Evolutionary conservation across 1,140 invertebrate species (phyloP), one percentile per base, ranked within the genome.

Genomic region (Drosophila quadrilineata): DNA sequence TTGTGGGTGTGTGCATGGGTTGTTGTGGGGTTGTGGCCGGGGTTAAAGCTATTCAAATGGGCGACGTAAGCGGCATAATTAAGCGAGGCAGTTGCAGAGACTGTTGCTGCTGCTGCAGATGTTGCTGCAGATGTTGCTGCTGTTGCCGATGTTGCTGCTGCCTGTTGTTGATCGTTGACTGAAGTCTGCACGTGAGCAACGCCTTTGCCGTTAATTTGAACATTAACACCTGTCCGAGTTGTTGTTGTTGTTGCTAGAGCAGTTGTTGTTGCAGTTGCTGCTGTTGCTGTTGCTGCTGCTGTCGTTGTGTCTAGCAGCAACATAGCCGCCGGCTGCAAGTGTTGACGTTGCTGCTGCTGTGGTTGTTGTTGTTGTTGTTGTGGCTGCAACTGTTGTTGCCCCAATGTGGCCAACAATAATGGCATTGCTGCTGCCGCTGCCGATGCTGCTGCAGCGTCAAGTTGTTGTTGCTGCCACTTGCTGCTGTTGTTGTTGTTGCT

Each of bases 1-100:
- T 21, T 26, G 46, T 41, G 10, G 54, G 6, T 70, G 52, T n/a
- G n/a, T 36, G 21, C 35, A 67, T 45, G 46, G 64, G 52, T 35
- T 79, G 71, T 31, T 59, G 65, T 84, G 62, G 38, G 59, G 77
- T 62, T 84, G 62, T 75, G 72, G 56, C 75, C 75, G 43, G 75
- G 62, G 70, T 72, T 87, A 71, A 73, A 75, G 71, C 82, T 85
- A 85, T 87, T 87, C 82, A 87, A 87, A 87, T 87, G 82, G 67
- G 63, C 71, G 33, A 84, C 65, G 69, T 77, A 77, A 71, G 79
- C 69, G 70, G 77, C 73, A 85, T 84, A 84, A 84, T 84, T 84
- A 85, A 68, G 59, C 21, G 77, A 57, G n/a, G n/a, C n/a, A n/a
- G n/a, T n/a, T n/a, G n/a, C n/a, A n/a, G n/a, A n/a, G n/a, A n/a